Evolutionary conservation across 2,888 invertebrate species (phyloP).

Genomic region (Campaea margaritaria): DNA sequence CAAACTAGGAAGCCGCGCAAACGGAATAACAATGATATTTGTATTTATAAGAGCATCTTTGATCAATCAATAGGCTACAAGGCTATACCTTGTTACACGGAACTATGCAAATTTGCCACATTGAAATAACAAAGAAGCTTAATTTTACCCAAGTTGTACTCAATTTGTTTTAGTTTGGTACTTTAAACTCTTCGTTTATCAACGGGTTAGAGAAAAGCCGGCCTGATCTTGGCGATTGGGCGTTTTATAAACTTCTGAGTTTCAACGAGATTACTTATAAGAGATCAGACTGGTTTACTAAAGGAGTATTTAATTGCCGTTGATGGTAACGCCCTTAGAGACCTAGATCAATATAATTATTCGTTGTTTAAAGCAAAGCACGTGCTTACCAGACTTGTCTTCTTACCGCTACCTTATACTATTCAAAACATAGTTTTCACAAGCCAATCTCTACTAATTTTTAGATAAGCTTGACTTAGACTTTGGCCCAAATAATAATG

Average conservation of each 20-base stretch:
- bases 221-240: not conserved
- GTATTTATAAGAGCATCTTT: constrained; percentile 20
- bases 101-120: constrained; percentile 43
- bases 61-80: constrained; percentile 48
- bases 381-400: too few species aligned
- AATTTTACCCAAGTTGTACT: constrained; percentile 14
- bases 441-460: too few species aligned
- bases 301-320: too few species aligned
- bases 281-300: too few species aligned
- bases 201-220: not conserved
- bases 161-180: constrained; percentile 11
- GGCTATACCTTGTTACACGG: constrained; percentile 38
- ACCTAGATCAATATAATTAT: too few species aligned
- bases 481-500: too few species aligned
- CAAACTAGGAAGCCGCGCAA: constrained; percentile 38
- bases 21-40: constrained; percentile 42
- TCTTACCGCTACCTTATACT: too few species aligned
- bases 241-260: not conserved
- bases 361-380: too few species aligned
- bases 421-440: too few species aligned
- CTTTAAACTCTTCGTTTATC: constrained; percentile 11
- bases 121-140: constrained; percentile 14
- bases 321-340: too few species aligned
- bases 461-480: too few species aligned
- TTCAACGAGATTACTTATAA: too few species aligned